These are phyloP conservation scores for Zingel zingel DNA, from an alignment of 2,113 vertebrate species.

Conservation along the genomic window DNA sequence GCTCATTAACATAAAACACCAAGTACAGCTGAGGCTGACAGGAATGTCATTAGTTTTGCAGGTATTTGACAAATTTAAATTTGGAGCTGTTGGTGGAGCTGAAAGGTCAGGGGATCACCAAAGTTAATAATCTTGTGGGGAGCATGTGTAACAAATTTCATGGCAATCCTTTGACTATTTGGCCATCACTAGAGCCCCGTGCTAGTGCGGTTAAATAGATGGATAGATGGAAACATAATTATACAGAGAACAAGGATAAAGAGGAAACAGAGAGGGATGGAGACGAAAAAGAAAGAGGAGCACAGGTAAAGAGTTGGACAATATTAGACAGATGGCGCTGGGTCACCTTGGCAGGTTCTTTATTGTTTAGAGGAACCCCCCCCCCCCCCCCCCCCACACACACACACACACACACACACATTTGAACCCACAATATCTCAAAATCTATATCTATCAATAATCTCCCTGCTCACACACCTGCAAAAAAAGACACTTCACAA, in stretches of 20 bases:
- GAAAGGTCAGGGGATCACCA: neutral
- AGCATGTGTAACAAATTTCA: neutral
- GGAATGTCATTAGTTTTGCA: neutral
- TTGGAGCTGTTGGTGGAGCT: neutral
- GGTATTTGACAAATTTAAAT: neutral
- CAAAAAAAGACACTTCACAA: constrained; percentile 2
- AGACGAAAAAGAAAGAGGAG: neutral
- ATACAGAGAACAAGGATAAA: neutral
- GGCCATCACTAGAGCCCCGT: too few relatives aligned
- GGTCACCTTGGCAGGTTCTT: constrained; percentile 90
- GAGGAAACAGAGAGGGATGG: neutral
- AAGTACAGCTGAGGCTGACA: neutral
- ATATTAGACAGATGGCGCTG: constrained; percentile 64
- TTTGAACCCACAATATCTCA: constrained; percentile 1
- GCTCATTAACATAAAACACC: neutral
- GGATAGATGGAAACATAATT: neutral
- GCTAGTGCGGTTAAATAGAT: neutral
- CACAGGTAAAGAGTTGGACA: constrained; percentile 41
- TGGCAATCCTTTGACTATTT: neutral
- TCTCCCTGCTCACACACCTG: constrained; percentile 20
- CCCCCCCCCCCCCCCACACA: neutral
- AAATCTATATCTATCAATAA: too few relatives aligned
- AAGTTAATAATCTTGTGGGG: neutral
- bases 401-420: neutral
- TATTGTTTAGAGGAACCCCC: constrained; percentile 87